Evolutionary conservation across 2,797 vertebrate species (phyloP).

Genomic region (Antennarius maculatus): DNA sequence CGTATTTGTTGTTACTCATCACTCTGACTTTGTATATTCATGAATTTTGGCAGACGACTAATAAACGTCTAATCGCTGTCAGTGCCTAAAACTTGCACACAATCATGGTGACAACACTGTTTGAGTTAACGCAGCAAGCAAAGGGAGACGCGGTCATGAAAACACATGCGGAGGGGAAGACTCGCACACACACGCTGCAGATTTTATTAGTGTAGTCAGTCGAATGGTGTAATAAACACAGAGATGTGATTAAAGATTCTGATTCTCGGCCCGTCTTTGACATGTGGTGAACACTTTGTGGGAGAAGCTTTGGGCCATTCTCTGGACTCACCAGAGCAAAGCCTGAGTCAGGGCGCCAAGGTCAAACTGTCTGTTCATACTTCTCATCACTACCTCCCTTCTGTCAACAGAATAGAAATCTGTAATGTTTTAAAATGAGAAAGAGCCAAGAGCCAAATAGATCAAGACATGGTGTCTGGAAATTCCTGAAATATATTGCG

Average conservation of each 20-base stretch:
- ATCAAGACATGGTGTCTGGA: slow-evolving; percentile 1
- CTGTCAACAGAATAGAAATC: slow-evolving; percentile 45
- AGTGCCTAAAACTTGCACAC: slow-evolving; percentile 28
- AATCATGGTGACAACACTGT: slow-evolving; percentile 33
- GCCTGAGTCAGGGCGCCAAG: slow-evolving; percentile 52
- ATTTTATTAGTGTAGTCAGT: slow-evolving; percentile 14
- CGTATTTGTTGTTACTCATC: background rate
- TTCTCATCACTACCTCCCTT: slow-evolving; percentile 49
- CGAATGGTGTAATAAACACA: background rate
- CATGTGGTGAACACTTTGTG: slow-evolving; percentile 54
- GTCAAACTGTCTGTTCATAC: slow-evolving; percentile 61
- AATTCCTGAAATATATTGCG: slow-evolving; percentile 2
- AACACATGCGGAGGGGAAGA: slow-evolving; percentile 3
- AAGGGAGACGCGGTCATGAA: slow-evolving; percentile 7
- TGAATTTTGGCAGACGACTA: background rate
- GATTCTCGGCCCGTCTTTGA: slow-evolving; percentile 34
- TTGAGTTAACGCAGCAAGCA: slow-evolving; percentile 20
- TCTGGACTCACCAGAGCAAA: slow-evolving; percentile 67
- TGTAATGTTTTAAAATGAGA: slow-evolving; percentile 15
- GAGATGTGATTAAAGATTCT: slow-evolving; percentile 38
- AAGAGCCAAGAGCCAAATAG: slow-evolving; percentile 20
- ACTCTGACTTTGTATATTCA: background rate
- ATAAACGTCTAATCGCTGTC: background rate
- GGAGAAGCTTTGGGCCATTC: slow-evolving; percentile 63
- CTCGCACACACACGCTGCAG: background rate